Conservation (phyloP, 2,797 vertebrate species). For the Micrastur ruficollis region DNA sequence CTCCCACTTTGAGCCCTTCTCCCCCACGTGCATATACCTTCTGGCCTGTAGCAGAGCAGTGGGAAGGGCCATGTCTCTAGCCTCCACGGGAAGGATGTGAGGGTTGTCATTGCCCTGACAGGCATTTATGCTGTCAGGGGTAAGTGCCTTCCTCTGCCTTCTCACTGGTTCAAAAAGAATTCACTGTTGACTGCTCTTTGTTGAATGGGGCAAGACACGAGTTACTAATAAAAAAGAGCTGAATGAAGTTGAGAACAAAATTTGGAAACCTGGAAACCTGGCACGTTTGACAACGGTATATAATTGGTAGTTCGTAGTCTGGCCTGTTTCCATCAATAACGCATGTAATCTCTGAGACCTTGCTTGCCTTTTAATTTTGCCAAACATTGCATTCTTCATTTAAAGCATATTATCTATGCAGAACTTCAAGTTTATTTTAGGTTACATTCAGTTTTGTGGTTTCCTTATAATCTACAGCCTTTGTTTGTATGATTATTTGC, state of each 20-base stretch:
- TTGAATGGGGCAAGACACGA: not conserved
- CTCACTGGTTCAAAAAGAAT: not conserved
- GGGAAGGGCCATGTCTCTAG: accelerated
- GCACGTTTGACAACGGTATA: not conserved
- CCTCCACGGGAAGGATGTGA: accelerated
- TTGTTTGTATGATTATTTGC: constrained; percentile 55
- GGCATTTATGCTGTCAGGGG: no score
- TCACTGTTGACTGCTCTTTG: not conserved
- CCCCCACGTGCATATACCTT: not conserved
- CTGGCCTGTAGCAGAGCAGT: not conserved
- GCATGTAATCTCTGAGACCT: constrained; percentile 34
- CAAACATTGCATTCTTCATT: constrained; percentile 28
- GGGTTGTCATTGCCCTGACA: not conserved
- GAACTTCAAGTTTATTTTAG: constrained; percentile 60
- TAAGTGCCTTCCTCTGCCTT: not conserved
- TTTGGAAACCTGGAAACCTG: not conserved
- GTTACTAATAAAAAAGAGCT: not conserved
- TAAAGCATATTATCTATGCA: constrained; percentile 51
- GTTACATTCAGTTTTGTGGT: constrained; percentile 16
- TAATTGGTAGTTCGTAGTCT: constrained; percentile 12
- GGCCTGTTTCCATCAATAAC: constrained; percentile 21
- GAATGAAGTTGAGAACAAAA: not conserved
- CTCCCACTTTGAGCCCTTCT: not conserved
- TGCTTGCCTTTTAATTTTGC: constrained; percentile 54
- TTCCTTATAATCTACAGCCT: constrained; percentile 55